A percentile compares a stretch with the other conserved stretches of the same genome.
Conservation (phyloP, 2,797 vertebrate species). For the Smutsia temminckii region DNA sequence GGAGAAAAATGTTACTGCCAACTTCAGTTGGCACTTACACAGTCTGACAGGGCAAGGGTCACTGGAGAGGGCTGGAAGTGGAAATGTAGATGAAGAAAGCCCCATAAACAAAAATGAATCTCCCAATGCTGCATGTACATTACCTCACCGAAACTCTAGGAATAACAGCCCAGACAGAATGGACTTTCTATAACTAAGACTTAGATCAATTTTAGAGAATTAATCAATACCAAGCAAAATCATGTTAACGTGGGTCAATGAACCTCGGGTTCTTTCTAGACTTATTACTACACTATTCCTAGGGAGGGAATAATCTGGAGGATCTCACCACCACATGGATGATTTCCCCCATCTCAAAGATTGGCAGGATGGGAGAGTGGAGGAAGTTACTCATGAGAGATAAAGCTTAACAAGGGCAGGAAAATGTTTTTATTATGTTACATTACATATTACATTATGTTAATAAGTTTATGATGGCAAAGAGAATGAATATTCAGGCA, state of each 20-base stretch:
- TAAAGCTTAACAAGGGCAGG: not conserved
- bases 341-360: slow-evolving; percentile 14
- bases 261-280: slow-evolving; percentile 43
- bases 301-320: not conserved
- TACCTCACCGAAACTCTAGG: slow-evolving; percentile 57
- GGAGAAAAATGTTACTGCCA: not conserved
- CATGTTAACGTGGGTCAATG: slow-evolving; percentile 15
- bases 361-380: not conserved
- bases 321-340: slow-evolving; percentile 7
- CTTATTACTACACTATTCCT: not conserved
- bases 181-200: slow-evolving; percentile 65
- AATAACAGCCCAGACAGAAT: slow-evolving; percentile 67
- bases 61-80: not conserved
- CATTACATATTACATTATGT: not conserved
- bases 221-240: slow-evolving; percentile 77
- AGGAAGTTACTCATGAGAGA: slow-evolving; percentile 15
- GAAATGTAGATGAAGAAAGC: slow-evolving; percentile 27
- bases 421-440: not conserved
- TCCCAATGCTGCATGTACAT: slow-evolving; percentile 32
- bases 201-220: slow-evolving; percentile 77
- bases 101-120: slow-evolving; percentile 26
- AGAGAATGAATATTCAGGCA: slow-evolving; percentile 4
- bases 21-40: not conserved
- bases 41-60: not conserved
- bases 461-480: slow-evolving; percentile 37